Percentiles rank a stretch among this genome's conserved stretches.
These are phyloP conservation scores for Colinus virginianus DNA, from an alignment of 2,113 vertebrate genomes.

Conservation along the genomic window DNA sequence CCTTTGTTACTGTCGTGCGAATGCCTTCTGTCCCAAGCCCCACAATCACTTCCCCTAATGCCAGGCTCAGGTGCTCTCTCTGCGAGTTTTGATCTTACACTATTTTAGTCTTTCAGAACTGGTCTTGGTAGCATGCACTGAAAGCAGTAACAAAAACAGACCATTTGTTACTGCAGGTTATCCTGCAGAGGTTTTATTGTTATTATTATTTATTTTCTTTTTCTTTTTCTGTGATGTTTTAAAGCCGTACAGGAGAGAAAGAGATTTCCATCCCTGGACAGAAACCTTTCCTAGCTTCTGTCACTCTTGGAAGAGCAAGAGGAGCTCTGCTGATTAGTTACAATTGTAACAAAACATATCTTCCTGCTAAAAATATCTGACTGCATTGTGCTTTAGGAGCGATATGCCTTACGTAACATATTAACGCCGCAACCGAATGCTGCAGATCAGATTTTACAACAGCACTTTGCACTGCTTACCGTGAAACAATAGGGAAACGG, in stretches of 20 bases:
- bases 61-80: background rate
- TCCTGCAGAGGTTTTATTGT: background rate
- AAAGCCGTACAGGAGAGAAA: background rate
- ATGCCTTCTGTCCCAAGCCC: background rate
- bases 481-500: background rate
- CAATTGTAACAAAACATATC: background rate
- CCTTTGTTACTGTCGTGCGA: background rate
- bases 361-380: background rate
- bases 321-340: background rate
- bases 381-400: background rate
- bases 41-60: background rate
- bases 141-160: background rate
- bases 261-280: background rate
- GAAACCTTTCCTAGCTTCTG: background rate
- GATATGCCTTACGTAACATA: background rate
- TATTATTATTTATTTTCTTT: background rate
- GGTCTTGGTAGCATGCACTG: background rate
- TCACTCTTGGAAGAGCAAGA: background rate
- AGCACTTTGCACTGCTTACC: background rate
- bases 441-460: background rate
- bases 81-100: background rate
- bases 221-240: background rate
- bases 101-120: background rate
- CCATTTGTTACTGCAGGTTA: background rate
- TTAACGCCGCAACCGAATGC: rapidly evolving